Percentiles rank a stretch among this genome's conserved stretches.
These are phyloP conservation scores for Tinea trinotella DNA, from an alignment of 2,888 invertebrate genomes.

Conservation along the genomic window DNA sequence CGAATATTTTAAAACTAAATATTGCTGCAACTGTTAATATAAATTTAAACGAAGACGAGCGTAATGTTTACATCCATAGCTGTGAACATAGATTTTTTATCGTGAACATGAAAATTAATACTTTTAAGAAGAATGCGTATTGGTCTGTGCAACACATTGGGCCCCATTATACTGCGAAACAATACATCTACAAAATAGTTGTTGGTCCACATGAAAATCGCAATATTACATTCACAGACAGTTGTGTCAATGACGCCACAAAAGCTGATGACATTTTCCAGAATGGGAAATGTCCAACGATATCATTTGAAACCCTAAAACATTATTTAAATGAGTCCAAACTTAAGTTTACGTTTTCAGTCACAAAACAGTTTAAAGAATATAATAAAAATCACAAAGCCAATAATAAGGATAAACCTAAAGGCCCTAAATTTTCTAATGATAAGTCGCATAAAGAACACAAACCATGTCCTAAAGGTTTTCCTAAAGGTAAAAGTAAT, in stretches of 20 bases:
- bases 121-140: conserved; percentile 48
- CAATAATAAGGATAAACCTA: not conserved
- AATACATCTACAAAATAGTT: conserved; percentile 53
- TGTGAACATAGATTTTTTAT: conserved; percentile 48
- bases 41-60: conserved; percentile 38
- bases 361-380: too few relatives aligned
- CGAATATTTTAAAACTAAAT: conserved; percentile 35
- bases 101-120: conserved; percentile 51
- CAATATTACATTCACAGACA: conserved; percentile 46
- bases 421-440: too few relatives aligned
- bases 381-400: not conserved
- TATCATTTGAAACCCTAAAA: conserved; percentile 41
- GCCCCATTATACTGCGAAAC: conserved; percentile 41
- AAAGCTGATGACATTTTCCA: conserved; percentile 51
- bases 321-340: conserved; percentile 46
- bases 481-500: too few relatives aligned
- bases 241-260: conserved; percentile 50
- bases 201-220: conserved; percentile 43
- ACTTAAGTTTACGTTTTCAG: conserved; percentile 38
- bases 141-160: conserved; percentile 57
- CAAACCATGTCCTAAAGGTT: too few relatives aligned
- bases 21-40: conserved; percentile 40
- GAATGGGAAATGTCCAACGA: conserved; percentile 44
- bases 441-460: too few relatives aligned
- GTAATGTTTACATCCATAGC: conserved; percentile 40